A percentile compares a stretch with the other conserved stretches of the same genome.
Evolutionary conservation across 2,797 vertebrate species (phyloP).

Genomic region (Falco cherrug): DNA sequence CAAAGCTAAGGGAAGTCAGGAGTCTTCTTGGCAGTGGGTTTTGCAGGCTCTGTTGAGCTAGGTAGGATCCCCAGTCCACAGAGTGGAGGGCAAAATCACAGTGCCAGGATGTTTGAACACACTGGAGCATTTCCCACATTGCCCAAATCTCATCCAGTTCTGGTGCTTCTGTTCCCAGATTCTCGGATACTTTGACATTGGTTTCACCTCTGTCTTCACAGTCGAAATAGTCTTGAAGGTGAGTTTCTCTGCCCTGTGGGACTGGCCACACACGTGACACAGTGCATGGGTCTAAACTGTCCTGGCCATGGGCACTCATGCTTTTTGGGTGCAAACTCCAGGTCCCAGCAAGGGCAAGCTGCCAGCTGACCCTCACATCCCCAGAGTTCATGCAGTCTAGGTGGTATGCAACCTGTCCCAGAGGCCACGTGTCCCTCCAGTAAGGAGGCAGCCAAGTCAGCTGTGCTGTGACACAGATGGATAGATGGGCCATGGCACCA

Average conservation of each 20-base stretch:
- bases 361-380: neutral
- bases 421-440: neutral
- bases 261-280: too few relatives aligned
- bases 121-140: neutral
- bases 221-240: conserved; percentile 98
- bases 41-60: neutral
- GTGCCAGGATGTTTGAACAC: neutral
- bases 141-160: neutral
- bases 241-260: neutral
- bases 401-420: neutral
- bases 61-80: neutral
- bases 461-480: neutral
- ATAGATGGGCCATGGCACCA: neutral
- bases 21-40: neutral
- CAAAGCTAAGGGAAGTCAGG: neutral
- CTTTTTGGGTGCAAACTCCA: neutral
- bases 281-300: neutral
- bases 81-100: neutral
- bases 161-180: conserved; percentile 78
- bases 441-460: neutral
- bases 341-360: neutral
- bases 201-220: conserved; percentile 95
- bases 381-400: neutral
- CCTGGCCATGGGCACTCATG: neutral
- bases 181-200: conserved; percentile 91